Base-by-base conservation (phyloP, 1,140 invertebrate genomes). In the Apis laboriosa region DNA sequence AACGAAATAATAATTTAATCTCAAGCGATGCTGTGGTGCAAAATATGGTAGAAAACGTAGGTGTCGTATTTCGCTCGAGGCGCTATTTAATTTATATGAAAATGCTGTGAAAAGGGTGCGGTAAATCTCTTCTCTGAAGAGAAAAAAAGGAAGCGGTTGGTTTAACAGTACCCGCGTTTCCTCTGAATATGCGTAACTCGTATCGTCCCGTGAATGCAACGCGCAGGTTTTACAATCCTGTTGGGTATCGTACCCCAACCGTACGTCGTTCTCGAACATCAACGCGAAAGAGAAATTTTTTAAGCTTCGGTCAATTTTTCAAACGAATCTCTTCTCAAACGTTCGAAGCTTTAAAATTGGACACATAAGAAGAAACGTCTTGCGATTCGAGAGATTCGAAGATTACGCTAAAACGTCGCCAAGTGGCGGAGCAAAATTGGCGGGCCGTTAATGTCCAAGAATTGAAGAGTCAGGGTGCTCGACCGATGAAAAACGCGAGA, bases 1-100 rank as follows among this genome's bases (percentile, higher is more conserved):
- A 19, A 15, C 15, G 21, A 34, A 43, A 51, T 24, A 28, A 28
- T 12, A 58, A 13, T n/a, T n/a, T 9, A 17, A 11, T 24, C 76
- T 9, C 55, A 2, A 28, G 21, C 9, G 56, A 21, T 9, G 24
- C 51, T 24, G 43, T n/a, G 64, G 71, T 11, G 64, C 61, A 66
- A 70, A 83, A 49, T 19, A 43, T 7, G 34, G 53, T 1, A 21
- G 74, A 74, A 75, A 85, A 81, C 43, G 49, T 13, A 17, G 19
- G 56, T 21, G 55, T 72, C 58, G 55, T 12, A 12, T 34, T 9
- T 34, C 21, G 21, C 78, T 63, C 78, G 55, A 19, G 21, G 34
- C 34, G 80, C 68, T 81, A 77, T 85, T 87, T 83, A 88, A 88
- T 80, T 88, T 80, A 34, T 15, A 73, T 72, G 76, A 63, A 87